Evolutionary conservation across 2,888 invertebrate genomes (phyloP).

Genomic region (Capitulum mitella): DNA sequence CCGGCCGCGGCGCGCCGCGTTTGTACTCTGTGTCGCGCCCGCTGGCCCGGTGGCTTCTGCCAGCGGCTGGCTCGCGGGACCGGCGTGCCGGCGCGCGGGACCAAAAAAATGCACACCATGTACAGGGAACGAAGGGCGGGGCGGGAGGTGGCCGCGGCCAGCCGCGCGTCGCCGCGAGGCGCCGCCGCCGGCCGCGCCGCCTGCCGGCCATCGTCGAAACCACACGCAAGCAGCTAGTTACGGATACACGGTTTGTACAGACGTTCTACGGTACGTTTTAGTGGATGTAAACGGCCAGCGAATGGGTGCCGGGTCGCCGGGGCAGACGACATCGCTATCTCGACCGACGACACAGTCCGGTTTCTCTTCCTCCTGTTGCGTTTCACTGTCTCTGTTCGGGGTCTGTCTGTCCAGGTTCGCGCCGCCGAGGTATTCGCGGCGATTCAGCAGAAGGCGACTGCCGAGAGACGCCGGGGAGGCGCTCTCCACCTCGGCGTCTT

Average conservation of each 20-base stretch:
- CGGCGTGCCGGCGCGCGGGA: not conserved
- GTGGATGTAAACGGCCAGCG: not conserved
- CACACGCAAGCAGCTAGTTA: conserved; percentile 5
- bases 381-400: not conserved
- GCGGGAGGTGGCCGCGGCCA: not conserved
- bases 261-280: not conserved
- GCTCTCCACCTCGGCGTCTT: no score
- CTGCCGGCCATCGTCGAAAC: not conserved
- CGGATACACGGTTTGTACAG: conserved; percentile 15
- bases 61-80: not conserved
- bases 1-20: not conserved
- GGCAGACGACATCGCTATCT: not conserved
- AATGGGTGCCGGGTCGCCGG: not conserved
- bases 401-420: not conserved
- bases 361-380: not conserved
- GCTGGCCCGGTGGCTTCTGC: not conserved
- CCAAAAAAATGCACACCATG: not conserved
- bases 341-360: not conserved
- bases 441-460: no score
- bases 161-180: not conserved
- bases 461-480: no score
- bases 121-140: not conserved
- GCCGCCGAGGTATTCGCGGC: no score
- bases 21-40: not conserved
- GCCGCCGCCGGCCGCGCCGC: not conserved